Evolutionary conservation across 2,888 invertebrate species (phyloP).

Genomic region (Noctua comes): DNA sequence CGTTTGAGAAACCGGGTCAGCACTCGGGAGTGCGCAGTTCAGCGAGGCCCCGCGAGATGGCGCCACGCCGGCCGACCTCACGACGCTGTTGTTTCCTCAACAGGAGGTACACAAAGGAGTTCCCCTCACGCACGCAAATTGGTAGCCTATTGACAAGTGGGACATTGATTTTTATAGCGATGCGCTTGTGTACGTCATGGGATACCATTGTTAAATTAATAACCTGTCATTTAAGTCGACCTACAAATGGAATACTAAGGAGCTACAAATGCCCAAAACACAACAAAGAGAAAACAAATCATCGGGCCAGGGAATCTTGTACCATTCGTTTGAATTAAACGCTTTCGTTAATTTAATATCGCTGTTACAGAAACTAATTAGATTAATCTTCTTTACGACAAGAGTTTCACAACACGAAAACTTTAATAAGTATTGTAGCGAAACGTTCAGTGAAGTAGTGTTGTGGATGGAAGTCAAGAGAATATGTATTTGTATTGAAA

Average conservation of each 20-base stretch:
- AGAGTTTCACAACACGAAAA: not conserved
- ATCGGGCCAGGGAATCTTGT: not conserved
- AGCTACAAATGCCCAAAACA: not conserved
- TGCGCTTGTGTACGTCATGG: not conserved
- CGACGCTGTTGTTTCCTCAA: constrained; percentile 20
- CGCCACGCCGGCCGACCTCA: constrained; percentile 46
- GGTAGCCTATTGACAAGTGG: constrained; percentile 13
- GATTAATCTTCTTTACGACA: not conserved
- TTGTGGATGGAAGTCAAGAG: not conserved
- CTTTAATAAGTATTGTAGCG: too few species aligned
- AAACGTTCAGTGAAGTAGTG: not conserved
- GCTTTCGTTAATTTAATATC: not conserved
- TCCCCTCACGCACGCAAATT: constrained; percentile 10
- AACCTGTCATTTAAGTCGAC: not conserved
- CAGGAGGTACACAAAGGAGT: constrained; percentile 10
- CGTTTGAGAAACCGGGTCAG: constrained; percentile 59
- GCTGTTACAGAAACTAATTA: not conserved
- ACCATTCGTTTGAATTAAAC: constrained; percentile 9
- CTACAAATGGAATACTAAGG: too few species aligned
- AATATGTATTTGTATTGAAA: not conserved
- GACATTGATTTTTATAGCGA: constrained; percentile 20
- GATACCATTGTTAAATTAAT: not conserved
- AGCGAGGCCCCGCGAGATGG: constrained; percentile 35
- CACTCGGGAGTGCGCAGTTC: constrained; percentile 15
- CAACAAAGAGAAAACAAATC: not conserved